phyloP scores from a whole-genome alignment of 2,797 vertebrate species.

The Rhadinocentrus ornatus region DNA sequence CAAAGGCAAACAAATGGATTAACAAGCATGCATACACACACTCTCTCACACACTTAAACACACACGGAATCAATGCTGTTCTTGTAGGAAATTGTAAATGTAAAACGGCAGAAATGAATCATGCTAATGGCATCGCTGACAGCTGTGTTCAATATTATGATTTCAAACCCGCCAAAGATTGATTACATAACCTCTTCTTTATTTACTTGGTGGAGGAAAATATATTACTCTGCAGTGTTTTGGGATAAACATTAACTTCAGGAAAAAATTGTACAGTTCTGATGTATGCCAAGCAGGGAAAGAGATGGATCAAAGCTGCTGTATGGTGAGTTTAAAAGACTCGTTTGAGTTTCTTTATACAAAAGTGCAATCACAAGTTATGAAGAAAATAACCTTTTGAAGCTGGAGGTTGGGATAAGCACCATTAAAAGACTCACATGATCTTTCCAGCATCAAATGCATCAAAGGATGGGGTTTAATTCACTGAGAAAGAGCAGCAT shows the following conservation, averaged over 20 bases:
- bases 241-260: slow-evolving; percentile 69
- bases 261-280: slow-evolving; percentile 59
- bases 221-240: slow-evolving; percentile 72
- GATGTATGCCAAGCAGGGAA: slow-evolving; percentile 29
- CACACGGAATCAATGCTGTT: slow-evolving; percentile 81
- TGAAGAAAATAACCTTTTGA: slow-evolving; percentile 28
- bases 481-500: slow-evolving; percentile 9
- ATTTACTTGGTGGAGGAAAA: slow-evolving; percentile 81
- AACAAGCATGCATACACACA: slow-evolving; percentile 30
- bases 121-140: slow-evolving; percentile 87
- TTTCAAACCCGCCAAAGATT: slow-evolving; percentile 85
- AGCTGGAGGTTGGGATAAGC: slow-evolving; percentile 14
- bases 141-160: slow-evolving; percentile 87
- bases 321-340: slow-evolving; percentile 14
- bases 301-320: slow-evolving; percentile 37
- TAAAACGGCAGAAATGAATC: slow-evolving; percentile 87
- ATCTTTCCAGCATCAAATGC: slow-evolving; percentile 4
- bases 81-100: slow-evolving; percentile 86
- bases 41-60: slow-evolving; percentile 46
- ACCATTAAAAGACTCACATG: slow-evolving; percentile 18
- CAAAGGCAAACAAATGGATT: slow-evolving; percentile 62
- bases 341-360: slow-evolving; percentile 24
- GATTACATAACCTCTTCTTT: slow-evolving; percentile 85
- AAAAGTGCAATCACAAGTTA: slow-evolving; percentile 23
- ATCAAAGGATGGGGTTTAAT: slow-evolving; percentile 5